Base-by-base conservation (phyloP, 2,888 invertebrate genomes). In the Drosophila prolongata region DNA sequence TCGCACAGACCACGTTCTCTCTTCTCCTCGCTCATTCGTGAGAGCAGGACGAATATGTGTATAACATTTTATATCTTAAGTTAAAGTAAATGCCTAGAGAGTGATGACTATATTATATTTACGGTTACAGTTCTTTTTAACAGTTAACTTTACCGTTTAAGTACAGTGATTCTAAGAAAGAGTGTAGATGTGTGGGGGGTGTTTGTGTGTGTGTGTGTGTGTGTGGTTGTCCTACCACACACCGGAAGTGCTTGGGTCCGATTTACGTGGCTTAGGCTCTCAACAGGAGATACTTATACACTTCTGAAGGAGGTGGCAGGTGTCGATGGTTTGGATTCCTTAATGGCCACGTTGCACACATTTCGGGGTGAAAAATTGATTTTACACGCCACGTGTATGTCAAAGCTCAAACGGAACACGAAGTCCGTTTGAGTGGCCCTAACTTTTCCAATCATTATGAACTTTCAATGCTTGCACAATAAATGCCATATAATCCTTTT, bases 371-470 rank as follows among this genome's bases (percentile, higher is more conserved):
- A 70, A 50, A 85, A 85, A 85, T 80, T 83, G 85, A 85, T 85
- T 87, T 82, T 75, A 50, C 73, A 53, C 55, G 55, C 54, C 59
- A 56, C 53, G 67, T 64, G 59, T 42, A 42, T 30, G 38, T 11
- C 66, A 50, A 43, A 49, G 27, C 42, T 47, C 24, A 42, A 16
- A n/a, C 4, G 47, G 34, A n/a, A 47, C 43, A 27, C 24, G 44
- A n/a, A 46, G 27, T 30, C 55, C 59, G 69, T 67, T 61, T 79
- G 79, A 62, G 71, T 55, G 65, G 42, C 70, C 75, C 68, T 85
- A 85, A 87, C 80, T 85, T 87, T 85, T 83, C 86, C 87, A 87
- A 85, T 85, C 83, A 85, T 85, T 79, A 80, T 83, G 83, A 83
- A 80, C 74, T 80, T 72, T 66, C 66, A 70, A 72, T 65, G 74